phyloP scores from a whole-genome alignment of 2,797 vertebrate species.

The Eutrigla gurnardus region DNA sequence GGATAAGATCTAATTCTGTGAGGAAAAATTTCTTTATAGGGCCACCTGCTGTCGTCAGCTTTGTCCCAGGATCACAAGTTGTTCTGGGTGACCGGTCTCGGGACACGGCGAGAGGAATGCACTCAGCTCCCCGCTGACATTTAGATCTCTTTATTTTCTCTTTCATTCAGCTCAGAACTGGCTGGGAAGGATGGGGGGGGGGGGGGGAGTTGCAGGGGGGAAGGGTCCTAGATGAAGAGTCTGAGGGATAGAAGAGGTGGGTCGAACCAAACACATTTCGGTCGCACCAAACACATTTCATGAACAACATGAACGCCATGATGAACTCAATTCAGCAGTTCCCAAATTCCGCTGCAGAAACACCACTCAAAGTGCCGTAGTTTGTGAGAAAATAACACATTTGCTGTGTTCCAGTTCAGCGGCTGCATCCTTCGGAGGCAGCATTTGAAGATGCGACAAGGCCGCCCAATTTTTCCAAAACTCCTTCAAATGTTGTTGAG shows the following conservation, averaged over 20 bases:
- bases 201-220: conserved; percentile 9
- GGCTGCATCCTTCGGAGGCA: too few relatives aligned
- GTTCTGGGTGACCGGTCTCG: conserved; percentile 94
- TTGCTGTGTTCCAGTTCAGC: too few relatives aligned
- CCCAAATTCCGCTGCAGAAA: background rate
- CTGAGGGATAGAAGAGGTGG: conserved; percentile 20
- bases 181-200: conserved; percentile 66
- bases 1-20: conserved; percentile 97
- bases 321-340: background rate
- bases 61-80: conserved; percentile 96
- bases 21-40: conserved; percentile 94
- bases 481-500: too few relatives aligned
- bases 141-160: conserved; percentile 97
- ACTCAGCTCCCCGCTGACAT: conserved; percentile 91
- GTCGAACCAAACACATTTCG: conserved; percentile 12
- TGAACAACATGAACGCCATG: background rate
- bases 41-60: conserved; percentile 91
- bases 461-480: too few relatives aligned
- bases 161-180: conserved; percentile 87
- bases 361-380: too few relatives aligned
- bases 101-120: conserved; percentile 92
- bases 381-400: background rate
- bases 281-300: conserved; percentile 11
- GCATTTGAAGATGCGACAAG: too few relatives aligned
- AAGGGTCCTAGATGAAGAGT: conserved; percentile 35